Conservation (phyloP, 2,888 invertebrate genomes). For the Latrodectus hesperus region DNA sequence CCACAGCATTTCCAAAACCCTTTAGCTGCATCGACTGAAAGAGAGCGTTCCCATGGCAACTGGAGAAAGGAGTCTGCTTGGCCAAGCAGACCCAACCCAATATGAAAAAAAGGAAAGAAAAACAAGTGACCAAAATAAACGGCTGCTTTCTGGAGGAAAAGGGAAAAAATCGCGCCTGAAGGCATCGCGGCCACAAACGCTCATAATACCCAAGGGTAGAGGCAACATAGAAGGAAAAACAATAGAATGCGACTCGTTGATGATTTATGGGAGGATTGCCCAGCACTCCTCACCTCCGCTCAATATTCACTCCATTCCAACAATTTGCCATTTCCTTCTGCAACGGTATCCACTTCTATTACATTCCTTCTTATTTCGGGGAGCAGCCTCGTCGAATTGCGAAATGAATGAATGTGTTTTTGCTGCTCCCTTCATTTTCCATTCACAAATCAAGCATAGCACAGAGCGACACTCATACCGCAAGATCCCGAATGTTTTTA, state of each 20-base stretch:
- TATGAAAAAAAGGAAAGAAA: constrained; percentile 36
- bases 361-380: not conserved
- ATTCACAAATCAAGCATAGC: not conserved
- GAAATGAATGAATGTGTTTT: constrained; percentile 4
- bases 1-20: constrained; percentile 18
- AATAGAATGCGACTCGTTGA: constrained; percentile 57
- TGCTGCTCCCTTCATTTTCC: not conserved
- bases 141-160: constrained; percentile 31
- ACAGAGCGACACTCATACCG: not conserved
- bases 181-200: constrained; percentile 46
- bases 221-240: constrained; percentile 42
- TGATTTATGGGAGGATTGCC: constrained; percentile 52
- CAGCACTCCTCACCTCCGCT: constrained; percentile 35
- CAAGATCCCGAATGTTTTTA: not conserved
- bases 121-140: constrained; percentile 69
- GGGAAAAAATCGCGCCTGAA: constrained; percentile 27
- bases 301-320: constrained; percentile 40
- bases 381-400: not conserved
- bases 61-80: constrained; percentile 30
- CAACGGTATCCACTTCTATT: not conserved
- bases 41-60: constrained; percentile 50
- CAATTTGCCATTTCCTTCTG: not conserved
- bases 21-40: constrained; percentile 47
- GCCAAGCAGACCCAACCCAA: constrained; percentile 55
- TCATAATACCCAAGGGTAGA: constrained; percentile 55